These are phyloP conservation scores for Copidosoma aretas DNA, from an alignment of 2,888 invertebrate species.

Conservation along the genomic window DNA sequence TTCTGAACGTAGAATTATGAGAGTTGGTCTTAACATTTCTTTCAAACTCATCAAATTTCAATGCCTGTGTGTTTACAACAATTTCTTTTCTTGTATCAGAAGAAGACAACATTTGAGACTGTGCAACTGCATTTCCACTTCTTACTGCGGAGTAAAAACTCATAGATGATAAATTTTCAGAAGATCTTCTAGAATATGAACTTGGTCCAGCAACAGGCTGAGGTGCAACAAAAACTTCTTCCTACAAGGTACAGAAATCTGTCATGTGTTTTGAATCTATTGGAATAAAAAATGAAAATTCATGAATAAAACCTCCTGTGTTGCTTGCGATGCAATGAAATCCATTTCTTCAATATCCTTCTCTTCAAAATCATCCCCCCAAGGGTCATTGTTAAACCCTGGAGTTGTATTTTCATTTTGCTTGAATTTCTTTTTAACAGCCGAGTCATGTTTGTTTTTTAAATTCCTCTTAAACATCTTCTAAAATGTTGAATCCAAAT, in stretches of 20 bases:
- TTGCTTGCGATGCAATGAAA: conserved; percentile 55
- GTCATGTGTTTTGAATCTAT: not conserved
- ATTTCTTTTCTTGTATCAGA: conserved; percentile 42
- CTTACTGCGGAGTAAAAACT: conserved; percentile 13
- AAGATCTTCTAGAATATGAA: conserved; percentile 2
- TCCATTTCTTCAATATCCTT: conserved; percentile 56
- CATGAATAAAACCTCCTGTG: conserved; percentile 37
- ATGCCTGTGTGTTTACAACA: conserved; percentile 36
- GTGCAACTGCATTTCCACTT: not conserved
- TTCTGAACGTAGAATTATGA: conserved; percentile 49
- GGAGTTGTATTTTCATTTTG: not conserved
- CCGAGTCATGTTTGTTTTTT: not conserved
- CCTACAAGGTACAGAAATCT: conserved; percentile 28
- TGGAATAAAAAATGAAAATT: not conserved
- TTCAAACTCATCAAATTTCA: conserved; percentile 47
- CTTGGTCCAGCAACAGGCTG: not conserved
- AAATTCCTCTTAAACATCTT: not conserved
- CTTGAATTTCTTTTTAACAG: not conserved
- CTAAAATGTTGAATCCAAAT: no score
- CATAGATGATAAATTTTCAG: conserved; percentile 19
- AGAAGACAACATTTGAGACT: conserved; percentile 43
- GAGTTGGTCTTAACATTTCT: conserved; percentile 41
- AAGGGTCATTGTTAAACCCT: conserved; percentile 46
- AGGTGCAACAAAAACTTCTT: conserved; percentile 24
- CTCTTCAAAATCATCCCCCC: conserved; percentile 57